A percentile compares a stretch with the other conserved stretches of the same genome.
Evolutionary conservation across 2,113 vertebrate genomes (phyloP).

Genomic region (Spilogale gracilis): DNA sequence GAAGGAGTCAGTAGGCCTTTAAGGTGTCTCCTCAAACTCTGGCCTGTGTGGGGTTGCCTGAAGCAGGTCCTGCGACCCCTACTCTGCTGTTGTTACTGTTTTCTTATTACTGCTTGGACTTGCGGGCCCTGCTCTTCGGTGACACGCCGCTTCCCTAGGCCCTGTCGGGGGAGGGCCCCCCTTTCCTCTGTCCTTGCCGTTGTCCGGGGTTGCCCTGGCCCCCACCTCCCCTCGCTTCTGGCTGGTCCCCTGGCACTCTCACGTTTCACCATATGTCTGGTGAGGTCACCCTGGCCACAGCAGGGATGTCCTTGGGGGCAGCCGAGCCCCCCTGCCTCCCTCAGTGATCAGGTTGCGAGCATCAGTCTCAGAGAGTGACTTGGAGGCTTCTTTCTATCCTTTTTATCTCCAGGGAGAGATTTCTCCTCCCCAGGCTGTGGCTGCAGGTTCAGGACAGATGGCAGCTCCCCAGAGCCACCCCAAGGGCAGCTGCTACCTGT

Average conservation of each 20-base stretch:
- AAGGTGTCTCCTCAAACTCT: not conserved
- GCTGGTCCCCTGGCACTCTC: slow-evolving; percentile 19
- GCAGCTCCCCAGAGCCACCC: not conserved
- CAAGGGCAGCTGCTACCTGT: slow-evolving; percentile 51
- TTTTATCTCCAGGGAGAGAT: slow-evolving; percentile 45
- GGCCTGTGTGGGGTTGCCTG: not conserved
- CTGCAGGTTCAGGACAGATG: slow-evolving; percentile 50
- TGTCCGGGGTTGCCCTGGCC: not conserved
- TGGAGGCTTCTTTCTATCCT: not conserved
- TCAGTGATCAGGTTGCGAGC: slow-evolving; percentile 47
- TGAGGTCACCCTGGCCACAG: slow-evolving; percentile 68
- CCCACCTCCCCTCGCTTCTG: not conserved
- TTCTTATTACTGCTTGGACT: not conserved
- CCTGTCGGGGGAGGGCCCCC: not conserved
- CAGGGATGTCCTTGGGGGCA: slow-evolving; percentile 48
- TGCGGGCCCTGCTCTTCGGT: not conserved
- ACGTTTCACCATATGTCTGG: slow-evolving; percentile 69
- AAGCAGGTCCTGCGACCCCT: not conserved
- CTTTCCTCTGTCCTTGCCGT: not conserved
- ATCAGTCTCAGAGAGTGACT: not conserved
- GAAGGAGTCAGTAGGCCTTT: not conserved
- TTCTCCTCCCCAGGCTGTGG: not conserved
- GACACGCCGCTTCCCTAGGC: not conserved
- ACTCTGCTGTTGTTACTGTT: not conserved
- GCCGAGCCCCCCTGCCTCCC: not conserved